These are phyloP conservation scores for Gymnopithys bicolor DNA, from an alignment of 2,797 vertebrate genomes.

Conservation along the genomic window DNA sequence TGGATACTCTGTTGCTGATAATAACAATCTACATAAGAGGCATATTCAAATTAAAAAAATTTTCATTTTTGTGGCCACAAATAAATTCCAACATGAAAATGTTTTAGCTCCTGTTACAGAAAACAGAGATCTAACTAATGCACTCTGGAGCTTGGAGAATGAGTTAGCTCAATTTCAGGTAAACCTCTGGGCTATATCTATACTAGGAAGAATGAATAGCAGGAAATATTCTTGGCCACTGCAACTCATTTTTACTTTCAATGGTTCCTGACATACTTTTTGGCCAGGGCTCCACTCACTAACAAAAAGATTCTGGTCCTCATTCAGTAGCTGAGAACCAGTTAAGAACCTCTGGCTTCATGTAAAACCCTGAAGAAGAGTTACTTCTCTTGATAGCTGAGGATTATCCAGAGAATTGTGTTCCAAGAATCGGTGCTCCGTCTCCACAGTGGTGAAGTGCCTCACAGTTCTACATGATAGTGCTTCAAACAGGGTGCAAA, in stretches of 20 bases:
- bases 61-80: neutral
- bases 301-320: neutral
- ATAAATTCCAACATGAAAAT: neutral
- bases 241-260: neutral
- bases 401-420: neutral
- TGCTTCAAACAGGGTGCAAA: neutral
- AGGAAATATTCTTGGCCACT: neutral
- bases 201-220: neutral
- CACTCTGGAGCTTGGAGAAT: neutral
- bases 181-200: neutral
- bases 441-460: neutral
- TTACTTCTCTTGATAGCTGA: neutral
- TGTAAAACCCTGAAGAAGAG: neutral
- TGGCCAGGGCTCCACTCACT: neutral
- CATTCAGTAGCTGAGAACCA: neutral
- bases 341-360: neutral
- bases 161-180: neutral
- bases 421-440: neutral
- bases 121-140: neutral
- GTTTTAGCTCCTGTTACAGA: neutral
- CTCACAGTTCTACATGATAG: rapidly evolving
- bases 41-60: neutral
- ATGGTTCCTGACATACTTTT: neutral
- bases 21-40: neutral
- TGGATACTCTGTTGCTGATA: neutral